These are phyloP conservation scores for Anas platyrhynchos DNA, from an alignment of 2,113 vertebrate species.

Conservation along the genomic window DNA sequence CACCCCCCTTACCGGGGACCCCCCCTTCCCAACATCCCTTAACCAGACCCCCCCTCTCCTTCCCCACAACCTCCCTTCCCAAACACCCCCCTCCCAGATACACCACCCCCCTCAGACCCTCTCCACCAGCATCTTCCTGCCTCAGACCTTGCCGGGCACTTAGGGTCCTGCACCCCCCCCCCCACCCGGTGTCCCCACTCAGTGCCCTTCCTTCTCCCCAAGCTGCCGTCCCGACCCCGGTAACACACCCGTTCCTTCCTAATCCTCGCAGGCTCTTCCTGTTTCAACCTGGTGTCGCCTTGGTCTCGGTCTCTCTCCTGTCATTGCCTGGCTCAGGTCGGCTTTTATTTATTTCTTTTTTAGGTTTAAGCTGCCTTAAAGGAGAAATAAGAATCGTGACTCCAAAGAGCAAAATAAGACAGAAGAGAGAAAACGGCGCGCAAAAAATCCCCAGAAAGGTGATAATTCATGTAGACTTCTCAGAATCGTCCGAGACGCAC, in stretches of 20 bases:
- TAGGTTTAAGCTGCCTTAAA: constrained; percentile 60
- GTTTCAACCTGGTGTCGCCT: not conserved
- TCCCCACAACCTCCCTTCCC: too few relatives aligned
- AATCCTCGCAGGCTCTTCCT: not conserved
- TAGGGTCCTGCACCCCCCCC: too few relatives aligned
- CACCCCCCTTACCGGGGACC: too few relatives aligned
- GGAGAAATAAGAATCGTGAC: constrained; percentile 25
- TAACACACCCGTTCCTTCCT: not conserved
- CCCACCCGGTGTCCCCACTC: too few relatives aligned
- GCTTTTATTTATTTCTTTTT: not conserved
- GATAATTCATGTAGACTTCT: constrained; percentile 47
- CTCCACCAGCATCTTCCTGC: too few relatives aligned
- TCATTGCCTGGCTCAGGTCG: not conserved
- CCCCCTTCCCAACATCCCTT: too few relatives aligned
- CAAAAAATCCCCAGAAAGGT: constrained; percentile 43
- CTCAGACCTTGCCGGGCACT: too few relatives aligned
- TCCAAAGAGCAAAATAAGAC: constrained; percentile 39
- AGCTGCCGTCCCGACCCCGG: not conserved
- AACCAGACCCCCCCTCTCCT: too few relatives aligned
- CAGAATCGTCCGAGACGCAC: not conserved
- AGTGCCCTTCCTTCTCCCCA: too few relatives aligned
- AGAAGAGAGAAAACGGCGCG: constrained; percentile 12
- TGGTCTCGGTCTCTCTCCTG: not conserved
- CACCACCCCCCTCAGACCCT: too few relatives aligned
- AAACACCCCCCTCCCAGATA: too few relatives aligned